Conservation (phyloP, 2,113 vertebrate species). For the Pelobates fuscus region DNA sequence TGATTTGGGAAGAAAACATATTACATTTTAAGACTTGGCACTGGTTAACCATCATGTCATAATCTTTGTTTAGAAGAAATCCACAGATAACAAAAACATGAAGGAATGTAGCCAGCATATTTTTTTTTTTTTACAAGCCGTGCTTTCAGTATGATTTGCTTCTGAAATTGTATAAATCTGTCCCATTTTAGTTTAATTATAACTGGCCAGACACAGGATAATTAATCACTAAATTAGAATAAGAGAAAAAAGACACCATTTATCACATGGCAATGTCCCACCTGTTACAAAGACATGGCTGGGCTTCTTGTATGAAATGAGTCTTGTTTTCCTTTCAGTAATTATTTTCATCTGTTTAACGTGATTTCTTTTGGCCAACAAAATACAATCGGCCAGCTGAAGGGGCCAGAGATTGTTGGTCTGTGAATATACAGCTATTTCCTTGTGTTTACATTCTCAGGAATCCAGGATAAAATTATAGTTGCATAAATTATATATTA, state of each 20-base stretch:
- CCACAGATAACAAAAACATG: not conserved
- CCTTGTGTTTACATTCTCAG: not conserved
- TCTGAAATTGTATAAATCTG: not conserved
- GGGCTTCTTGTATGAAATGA: not conserved
- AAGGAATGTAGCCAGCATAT: not conserved
- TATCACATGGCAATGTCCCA: not conserved
- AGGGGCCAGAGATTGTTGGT: conserved; percentile 10
- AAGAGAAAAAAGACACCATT: not conserved
- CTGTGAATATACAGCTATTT: conserved; percentile 8
- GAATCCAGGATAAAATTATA: not conserved
- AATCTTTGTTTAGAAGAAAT: conserved; percentile 7
- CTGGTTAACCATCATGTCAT: not conserved
- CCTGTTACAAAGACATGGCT: not conserved
- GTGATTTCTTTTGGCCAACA: conserved; percentile 4
- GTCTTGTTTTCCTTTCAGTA: conserved; percentile 7
- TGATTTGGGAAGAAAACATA: not conserved
- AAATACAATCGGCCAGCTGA: not conserved
- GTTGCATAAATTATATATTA: not conserved
- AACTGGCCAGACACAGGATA: not conserved
- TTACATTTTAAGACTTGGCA: not conserved
- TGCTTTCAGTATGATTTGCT: not conserved
- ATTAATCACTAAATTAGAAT: conserved; percentile 8
- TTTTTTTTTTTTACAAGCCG: not conserved
- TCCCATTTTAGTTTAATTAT: conserved; percentile 7
- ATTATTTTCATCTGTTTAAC: conserved; percentile 38